Evolutionary conservation across 2,888 invertebrate species (phyloP), one percentile per base, ranked within the genome.

Genomic region (Caradrina kadenii): DNA sequence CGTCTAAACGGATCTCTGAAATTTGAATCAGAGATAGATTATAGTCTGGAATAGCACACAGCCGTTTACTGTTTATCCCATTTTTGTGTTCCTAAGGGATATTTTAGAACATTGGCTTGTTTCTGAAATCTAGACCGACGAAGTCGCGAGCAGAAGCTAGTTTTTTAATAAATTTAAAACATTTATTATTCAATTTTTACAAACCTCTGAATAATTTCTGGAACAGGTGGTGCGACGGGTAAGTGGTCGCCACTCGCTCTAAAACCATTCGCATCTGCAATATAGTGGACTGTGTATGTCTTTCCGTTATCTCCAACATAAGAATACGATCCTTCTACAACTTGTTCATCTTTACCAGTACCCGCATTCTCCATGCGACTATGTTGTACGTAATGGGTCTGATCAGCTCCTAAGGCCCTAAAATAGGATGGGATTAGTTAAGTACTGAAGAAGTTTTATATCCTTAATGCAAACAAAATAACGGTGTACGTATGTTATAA

Each of bases 191-290:
- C 11, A 22, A 26, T 22, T 50, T 15, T 7, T 63, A 81, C 74
- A 64, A 84, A 96, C 93, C 96, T 96, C 89, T 96, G 96, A 84
- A 97, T 97, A 55, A 97, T 97, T 87, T 96, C 97, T 45, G 98
- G 98, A 81, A 98, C 96, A 31, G 98, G 97, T 50, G 98, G 98
- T 10, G 98, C 96, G 45, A 97, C 97, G 52, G 98, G 98, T 82
- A 98, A 92, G 91, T 98, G 98, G 53, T 97, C 97, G 63, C 98
- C 98, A 84, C 96, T 96, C 15, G 98, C 97, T 87, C 97, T 96
- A 92, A 97, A 98, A 69, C 98, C 98, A 87, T 97, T 97, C 82
- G 97, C 97, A 89, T 98, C 98, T 64, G 98, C 98, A 68, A 97
- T 96, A 87, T 98, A 98, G 83, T 96, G 96, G 6, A 97, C 96